Evolutionary conservation across 1,140 invertebrate species (phyloP).

Genomic region (Ptiloglossa arizonensis): DNA sequence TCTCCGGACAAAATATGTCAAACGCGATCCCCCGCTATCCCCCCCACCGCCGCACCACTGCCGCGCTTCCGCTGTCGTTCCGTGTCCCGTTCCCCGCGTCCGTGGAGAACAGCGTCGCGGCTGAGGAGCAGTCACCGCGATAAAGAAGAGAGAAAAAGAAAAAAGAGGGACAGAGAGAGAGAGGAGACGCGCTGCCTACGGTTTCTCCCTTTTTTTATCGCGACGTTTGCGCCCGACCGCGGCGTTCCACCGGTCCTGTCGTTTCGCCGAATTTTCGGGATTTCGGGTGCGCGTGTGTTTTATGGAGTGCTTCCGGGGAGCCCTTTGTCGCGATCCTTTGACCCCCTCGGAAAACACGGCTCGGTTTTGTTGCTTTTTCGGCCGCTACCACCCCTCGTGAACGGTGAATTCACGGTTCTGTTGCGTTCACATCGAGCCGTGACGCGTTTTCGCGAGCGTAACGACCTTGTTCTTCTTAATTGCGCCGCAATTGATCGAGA

Average conservation of each 20-base stretch:
- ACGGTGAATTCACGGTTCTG: neutral
- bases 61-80: constrained; percentile 23
- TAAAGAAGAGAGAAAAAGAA: neutral
- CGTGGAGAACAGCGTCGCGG: constrained; percentile 22
- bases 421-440: neutral
- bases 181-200: neutral
- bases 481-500: neutral
- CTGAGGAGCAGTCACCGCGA: neutral
- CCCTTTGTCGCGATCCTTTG: neutral
- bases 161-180: neutral
- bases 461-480: neutral
- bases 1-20: constrained; percentile 80
- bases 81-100: constrained; percentile 19
- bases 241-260: neutral
- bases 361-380: neutral
- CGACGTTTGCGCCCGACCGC: neutral
- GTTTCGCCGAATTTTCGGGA: neutral
- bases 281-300: neutral
- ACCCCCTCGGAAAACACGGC: neutral
- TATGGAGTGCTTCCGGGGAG: neutral
- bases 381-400: too few species aligned
- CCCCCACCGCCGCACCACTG: constrained; percentile 44
- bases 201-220: neutral
- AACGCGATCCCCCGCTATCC: constrained; percentile 63
- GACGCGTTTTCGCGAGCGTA: neutral